Conservation (phyloP, 2,888 invertebrate species). For the Flexamia atlantica region DNA sequence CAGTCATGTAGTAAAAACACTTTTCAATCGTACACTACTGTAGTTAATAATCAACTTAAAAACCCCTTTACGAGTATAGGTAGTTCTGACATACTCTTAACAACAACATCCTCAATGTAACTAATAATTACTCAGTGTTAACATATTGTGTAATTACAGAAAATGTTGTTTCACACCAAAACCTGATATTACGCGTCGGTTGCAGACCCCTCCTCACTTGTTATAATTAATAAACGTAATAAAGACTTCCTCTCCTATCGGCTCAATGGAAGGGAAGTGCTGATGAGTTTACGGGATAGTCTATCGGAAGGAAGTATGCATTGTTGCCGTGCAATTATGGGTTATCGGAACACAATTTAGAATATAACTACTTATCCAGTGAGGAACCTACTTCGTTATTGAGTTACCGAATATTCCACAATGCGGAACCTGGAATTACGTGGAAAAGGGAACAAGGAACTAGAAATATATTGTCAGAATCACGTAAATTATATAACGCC, state of each 20-base stretch:
- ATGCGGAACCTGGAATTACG: not conserved
- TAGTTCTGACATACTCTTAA: no score
- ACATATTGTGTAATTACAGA: not conserved
- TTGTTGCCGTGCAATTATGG: constrained; percentile 1
- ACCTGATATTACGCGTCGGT: not conserved
- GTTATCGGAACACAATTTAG: constrained; percentile 31
- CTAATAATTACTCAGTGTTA: no score
- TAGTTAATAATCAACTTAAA: no score
- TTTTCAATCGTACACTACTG: no score
- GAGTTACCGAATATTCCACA: not conserved
- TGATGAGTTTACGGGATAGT: not conserved
- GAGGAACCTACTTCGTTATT: not conserved
- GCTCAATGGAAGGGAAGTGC: not conserved
- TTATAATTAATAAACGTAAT: constrained; percentile 1
- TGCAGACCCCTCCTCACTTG: not conserved
- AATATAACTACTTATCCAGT: not conserved
- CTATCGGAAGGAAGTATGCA: not conserved
- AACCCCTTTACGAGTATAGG: no score
- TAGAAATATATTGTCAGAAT: no score
- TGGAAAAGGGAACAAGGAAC: no score
- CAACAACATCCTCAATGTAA: no score
- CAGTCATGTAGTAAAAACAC: no score
- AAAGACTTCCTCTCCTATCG: not conserved
- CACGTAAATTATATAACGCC: no score
- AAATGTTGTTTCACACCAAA: not conserved